Percentiles rank a stretch among this genome's conserved stretches.
These are phyloP conservation scores for Halocaridina rubra DNA, from an alignment of 2,888 invertebrate species.

Conservation along the genomic window DNA sequence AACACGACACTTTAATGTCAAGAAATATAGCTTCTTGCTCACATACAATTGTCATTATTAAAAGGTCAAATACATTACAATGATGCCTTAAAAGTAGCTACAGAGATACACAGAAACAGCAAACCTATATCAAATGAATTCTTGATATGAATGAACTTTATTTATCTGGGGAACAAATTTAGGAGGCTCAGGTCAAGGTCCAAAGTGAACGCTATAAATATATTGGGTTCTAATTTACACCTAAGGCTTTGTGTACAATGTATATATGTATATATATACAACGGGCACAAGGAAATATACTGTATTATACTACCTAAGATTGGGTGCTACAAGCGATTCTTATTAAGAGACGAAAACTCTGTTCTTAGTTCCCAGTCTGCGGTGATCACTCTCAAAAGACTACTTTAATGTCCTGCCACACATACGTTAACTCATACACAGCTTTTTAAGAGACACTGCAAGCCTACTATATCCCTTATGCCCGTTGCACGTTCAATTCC, in stretches of 20 bases:
- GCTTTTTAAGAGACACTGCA: constrained; percentile 7
- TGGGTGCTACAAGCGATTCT: constrained; percentile 34
- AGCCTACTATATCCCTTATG: constrained; percentile 31
- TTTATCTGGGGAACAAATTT: constrained; percentile 29
- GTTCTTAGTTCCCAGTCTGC: not conserved
- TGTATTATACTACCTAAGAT: constrained; percentile 33
- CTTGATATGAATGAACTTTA: too few species aligned
- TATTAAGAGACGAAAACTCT: not conserved
- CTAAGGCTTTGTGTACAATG: constrained; percentile 25
- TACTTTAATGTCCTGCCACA: not conserved
- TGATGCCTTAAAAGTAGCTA: not conserved
- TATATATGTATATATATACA: constrained; percentile 15
- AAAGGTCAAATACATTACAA: constrained; percentile 20
- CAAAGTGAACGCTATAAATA: constrained; percentile 30
- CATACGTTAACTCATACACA: constrained; percentile 10
- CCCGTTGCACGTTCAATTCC: constrained; percentile 22
- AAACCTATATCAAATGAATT: not conserved
- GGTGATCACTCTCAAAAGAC: constrained; percentile 6
- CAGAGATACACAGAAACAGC: constrained; percentile 23
- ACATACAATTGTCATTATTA: constrained; percentile 6
- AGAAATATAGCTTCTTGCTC: constrained; percentile 6
- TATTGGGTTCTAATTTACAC: constrained; percentile 23
- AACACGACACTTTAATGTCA: too few species aligned
- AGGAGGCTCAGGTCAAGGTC: constrained; percentile 32
- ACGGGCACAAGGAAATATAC: constrained; percentile 41